Percentiles rank a stretch among this genome's conserved stretches.
These are phyloP conservation scores for Leptinotarsa haldemani DNA, from an alignment of 2,888 invertebrate species.

Conservation along the genomic window DNA sequence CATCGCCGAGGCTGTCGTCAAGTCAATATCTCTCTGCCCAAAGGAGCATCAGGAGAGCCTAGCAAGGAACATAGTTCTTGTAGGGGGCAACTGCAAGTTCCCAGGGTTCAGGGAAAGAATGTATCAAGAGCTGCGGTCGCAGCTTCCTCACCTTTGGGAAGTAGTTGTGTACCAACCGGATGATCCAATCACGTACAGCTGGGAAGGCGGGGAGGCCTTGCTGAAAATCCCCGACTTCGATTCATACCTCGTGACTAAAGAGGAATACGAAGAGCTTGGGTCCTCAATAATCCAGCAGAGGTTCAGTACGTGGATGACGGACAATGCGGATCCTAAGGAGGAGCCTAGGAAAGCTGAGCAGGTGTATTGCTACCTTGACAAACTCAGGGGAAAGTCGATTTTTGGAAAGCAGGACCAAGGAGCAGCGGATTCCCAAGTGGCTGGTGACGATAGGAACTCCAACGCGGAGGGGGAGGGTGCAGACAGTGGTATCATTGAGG, in stretches of 20 bases:
- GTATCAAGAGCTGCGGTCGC: slow-evolving; percentile 80
- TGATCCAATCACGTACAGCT: slow-evolving; percentile 84
- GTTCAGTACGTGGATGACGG: slow-evolving; percentile 66
- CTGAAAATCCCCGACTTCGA: slow-evolving; percentile 80
- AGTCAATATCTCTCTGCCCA: slow-evolving; percentile 81
- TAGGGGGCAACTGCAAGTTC: slow-evolving; percentile 84
- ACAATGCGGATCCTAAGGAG: slow-evolving; percentile 42
- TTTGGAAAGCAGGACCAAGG: slow-evolving; percentile 50
- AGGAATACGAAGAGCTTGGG: slow-evolving; percentile 92
- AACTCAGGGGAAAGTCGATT: slow-evolving; percentile 46
- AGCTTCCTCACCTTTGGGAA: slow-evolving; percentile 82
- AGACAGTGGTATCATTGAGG: background rate
- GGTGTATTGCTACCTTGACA: slow-evolving; percentile 47
- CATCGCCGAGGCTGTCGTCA: slow-evolving; percentile 87
- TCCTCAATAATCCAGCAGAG: slow-evolving; percentile 73
- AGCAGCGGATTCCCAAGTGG: slow-evolving; percentile 8
- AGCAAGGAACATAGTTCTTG: slow-evolving; percentile 84
- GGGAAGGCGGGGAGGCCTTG: slow-evolving; percentile 87
- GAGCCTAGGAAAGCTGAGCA: slow-evolving; percentile 38
- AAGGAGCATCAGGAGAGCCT: slow-evolving; percentile 81
- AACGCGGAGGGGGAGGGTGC: background rate
- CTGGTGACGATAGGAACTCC: slow-evolving; percentile 3
- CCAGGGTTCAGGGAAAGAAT: slow-evolving; percentile 86
- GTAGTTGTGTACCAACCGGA: slow-evolving; percentile 79
- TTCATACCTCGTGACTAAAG: slow-evolving; percentile 79